Evolutionary conservation across 2,888 invertebrate species (phyloP).

Genomic region (Trissolcus brochymenae): DNA sequence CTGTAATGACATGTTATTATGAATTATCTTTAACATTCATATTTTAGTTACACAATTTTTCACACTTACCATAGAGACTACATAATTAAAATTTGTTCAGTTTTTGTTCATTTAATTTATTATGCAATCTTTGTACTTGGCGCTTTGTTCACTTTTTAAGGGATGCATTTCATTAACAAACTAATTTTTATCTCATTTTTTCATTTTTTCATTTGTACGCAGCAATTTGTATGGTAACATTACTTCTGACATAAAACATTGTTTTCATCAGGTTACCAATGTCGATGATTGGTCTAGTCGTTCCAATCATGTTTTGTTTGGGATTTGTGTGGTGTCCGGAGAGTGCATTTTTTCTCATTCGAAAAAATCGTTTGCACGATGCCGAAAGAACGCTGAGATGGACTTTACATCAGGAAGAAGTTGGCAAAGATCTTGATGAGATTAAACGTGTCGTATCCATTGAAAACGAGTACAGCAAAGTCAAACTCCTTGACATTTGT

Average conservation of each 20-base stretch:
- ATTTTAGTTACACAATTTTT: no score
- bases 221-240: no score
- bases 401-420: conserved; percentile 70
- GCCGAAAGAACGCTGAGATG: conserved; percentile 71
- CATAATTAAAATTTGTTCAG: no score
- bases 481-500: conserved; percentile 33
- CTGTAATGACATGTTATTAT: no score
- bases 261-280: conserved; percentile 61
- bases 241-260: not conserved
- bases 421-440: conserved; percentile 70
- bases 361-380: conserved; percentile 65
- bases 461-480: conserved; percentile 61
- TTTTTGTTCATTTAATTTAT: no score
- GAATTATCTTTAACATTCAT: no score
- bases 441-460: conserved; percentile 69
- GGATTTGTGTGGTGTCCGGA: conserved; percentile 72
- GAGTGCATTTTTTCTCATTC: conserved; percentile 70
- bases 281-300: conserved; percentile 66
- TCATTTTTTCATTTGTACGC: no score
- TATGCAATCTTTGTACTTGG: no score
- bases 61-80: no score
- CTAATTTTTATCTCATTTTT: no score
- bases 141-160: no score
- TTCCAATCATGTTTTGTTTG: conserved; percentile 67
- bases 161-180: no score